phyloP scores from a whole-genome alignment of 2,888 invertebrate genomes.

The Sinohyriopsis cumingii region DNA sequence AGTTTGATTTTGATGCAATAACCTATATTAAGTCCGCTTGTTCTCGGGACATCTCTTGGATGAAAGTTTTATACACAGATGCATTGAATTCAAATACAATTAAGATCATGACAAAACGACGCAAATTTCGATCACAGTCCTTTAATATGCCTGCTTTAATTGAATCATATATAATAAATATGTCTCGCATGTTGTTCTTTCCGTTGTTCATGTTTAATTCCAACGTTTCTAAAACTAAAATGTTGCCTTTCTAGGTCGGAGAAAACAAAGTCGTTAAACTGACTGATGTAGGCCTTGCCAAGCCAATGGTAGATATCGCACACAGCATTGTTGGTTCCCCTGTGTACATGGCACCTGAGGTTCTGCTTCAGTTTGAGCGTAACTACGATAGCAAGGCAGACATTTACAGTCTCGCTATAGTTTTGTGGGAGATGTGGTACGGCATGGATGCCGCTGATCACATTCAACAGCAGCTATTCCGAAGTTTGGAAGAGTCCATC shows the following conservation, averaged over 20 bases:
- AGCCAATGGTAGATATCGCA: constrained; percentile 43
- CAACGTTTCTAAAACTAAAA: background rate
- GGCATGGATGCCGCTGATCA: constrained; percentile 50
- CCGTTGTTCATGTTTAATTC: background rate
- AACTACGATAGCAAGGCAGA: constrained; percentile 48
- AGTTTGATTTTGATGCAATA: too few species aligned
- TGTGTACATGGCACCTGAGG: constrained; percentile 57
- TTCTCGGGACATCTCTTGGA: too few species aligned
- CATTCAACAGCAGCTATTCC: constrained; percentile 31
- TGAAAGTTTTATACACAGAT: too few species aligned
- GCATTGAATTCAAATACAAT: too few species aligned
- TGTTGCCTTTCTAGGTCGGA: background rate
- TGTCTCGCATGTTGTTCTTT: too few species aligned
- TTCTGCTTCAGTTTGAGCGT: constrained; percentile 37
- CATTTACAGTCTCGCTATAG: constrained; percentile 43
- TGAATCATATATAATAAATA: too few species aligned
- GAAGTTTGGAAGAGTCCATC: constrained; percentile 39
- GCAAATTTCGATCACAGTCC: too few species aligned
- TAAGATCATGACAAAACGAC: too few species aligned
- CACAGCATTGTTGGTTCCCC: constrained; percentile 50
- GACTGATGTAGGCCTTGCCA: constrained; percentile 60
- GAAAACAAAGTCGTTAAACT: constrained; percentile 36
- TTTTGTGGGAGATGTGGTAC: constrained; percentile 61
- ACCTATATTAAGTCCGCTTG: too few species aligned
- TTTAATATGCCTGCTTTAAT: too few species aligned